These are phyloP conservation scores for Synanthedon myopaeformis DNA, from an alignment of 2,888 invertebrate species.

Conservation along the genomic window DNA sequence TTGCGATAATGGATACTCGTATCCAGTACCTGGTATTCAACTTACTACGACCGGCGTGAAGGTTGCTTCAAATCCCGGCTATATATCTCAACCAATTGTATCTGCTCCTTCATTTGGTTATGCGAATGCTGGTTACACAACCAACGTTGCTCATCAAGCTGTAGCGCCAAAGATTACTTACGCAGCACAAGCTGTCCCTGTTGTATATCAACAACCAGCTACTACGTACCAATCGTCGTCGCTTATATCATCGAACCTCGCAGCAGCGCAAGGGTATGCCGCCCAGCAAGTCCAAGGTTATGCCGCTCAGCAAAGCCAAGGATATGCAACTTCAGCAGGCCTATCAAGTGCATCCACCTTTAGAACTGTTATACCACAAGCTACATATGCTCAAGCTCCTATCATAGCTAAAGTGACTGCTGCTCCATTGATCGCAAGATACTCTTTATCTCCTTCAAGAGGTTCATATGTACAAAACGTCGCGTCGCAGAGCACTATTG, in stretches of 20 bases:
- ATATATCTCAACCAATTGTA: conserved; percentile 13
- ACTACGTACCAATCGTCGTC: conserved; percentile 24
- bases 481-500: conserved; percentile 37
- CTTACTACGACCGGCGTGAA: conserved; percentile 49
- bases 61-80: conserved; percentile 16
- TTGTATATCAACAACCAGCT: conserved; percentile 34
- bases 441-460: conserved; percentile 38
- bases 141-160: conserved; percentile 30
- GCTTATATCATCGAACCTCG: conserved; percentile 17
- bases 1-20: conserved; percentile 47
- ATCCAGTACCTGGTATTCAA: conserved; percentile 66
- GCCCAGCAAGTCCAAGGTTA: conserved; percentile 55
- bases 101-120: conserved; percentile 22
- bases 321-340: conserved; percentile 67
- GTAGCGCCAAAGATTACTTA: conserved; percentile 25
- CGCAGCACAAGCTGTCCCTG: conserved; percentile 30
- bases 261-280: conserved; percentile 22
- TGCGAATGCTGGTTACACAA: conserved; percentile 8
- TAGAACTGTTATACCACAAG: conserved; percentile 46
- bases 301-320: conserved; percentile 61
- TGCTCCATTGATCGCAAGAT: conserved; percentile 53
- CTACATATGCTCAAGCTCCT: conserved; percentile 65
- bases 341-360: conserved; percentile 44
- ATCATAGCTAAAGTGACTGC: conserved; percentile 61
- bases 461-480: conserved; percentile 44